phyloP scores from a whole-genome alignment of 2,888 invertebrate genomes.

The Cosmorhoe ocellata region DNA sequence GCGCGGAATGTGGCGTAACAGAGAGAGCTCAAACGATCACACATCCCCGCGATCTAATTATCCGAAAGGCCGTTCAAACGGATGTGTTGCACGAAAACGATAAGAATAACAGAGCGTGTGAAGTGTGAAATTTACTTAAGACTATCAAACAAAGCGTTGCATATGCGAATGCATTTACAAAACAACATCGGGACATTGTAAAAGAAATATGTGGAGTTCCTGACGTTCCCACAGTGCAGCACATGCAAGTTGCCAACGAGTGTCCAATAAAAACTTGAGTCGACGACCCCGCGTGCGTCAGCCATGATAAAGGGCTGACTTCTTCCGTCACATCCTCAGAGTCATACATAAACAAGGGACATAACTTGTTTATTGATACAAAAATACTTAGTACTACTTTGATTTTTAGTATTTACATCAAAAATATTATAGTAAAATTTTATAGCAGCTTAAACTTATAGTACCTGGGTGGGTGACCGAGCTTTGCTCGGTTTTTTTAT shows the following conservation, averaged over 20 bases:
- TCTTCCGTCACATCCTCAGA: constrained; percentile 48
- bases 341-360: neutral
- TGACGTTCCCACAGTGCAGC: constrained; percentile 70
- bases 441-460: too few species aligned
- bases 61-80: constrained; percentile 48
- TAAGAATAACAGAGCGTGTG: constrained; percentile 42
- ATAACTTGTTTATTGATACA: too few species aligned
- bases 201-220: constrained; percentile 52
- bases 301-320: constrained; percentile 63
- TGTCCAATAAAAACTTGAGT: constrained; percentile 69
- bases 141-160: constrained; percentile 45
- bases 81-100: constrained; percentile 36
- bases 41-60: constrained; percentile 58
- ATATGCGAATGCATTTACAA: constrained; percentile 50
- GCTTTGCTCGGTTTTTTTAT: too few species aligned
- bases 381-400: too few species aligned
- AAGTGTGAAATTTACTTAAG: constrained; percentile 40
- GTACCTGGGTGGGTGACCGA: too few species aligned
- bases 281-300: constrained; percentile 78
- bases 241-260: constrained; percentile 47
- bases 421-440: too few species aligned
- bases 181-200: constrained; percentile 44
- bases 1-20: constrained; percentile 57
- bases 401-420: too few species aligned
- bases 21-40: constrained; percentile 60